Base-by-base conservation (phyloP, 1,140 invertebrate species). In the Andricus grossulariae region DNA sequence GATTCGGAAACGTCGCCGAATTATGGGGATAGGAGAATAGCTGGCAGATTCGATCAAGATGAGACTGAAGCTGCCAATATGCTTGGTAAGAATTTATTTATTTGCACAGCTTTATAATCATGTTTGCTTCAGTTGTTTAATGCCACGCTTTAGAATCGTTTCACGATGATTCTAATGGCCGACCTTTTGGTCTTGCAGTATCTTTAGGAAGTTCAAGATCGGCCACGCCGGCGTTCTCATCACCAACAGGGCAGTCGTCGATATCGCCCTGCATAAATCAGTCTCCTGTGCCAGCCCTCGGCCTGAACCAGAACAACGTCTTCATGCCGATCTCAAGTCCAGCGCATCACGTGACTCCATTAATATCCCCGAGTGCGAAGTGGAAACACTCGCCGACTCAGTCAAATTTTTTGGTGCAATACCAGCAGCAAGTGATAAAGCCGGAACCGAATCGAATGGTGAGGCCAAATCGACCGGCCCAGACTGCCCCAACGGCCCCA, bases 11-110 rank as follows among this genome's bases (percentile, higher is more conserved):
- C 95, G 21, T 97, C 96, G 76, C 96, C 97, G 12, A 97, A 95
- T 92, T 94, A 94, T 87, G 93, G 92, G 80, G 93, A 94, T 80
- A 87, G 93, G 77, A 93, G 96, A 84, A 94, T 96, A 80, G 93
- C 95, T 21, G 95, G 96, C 19, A 92, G 95, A 75, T 97, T 97
- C 91, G 96, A 98, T 91, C 95, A 96, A 84, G 97, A 98, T 87
- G 98, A 98, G 92, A 98, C 97, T 10, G 98, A 99, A 92, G 98
- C 97, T 76, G 98, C 98, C 51, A 98, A 98, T 91, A 98, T 99
- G 96, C 93, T 99, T 71, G 96, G 96, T 97, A 92, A 89, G 39
- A 55, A 18, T 51, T 12, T 55, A n/a, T 19, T 25, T 0, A 49
- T 45, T 45, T 45, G 39, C 39, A 45, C 2, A 11, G 39, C 39